Conservation (phyloP, 2,888 invertebrate genomes). For the Brachypterus glaber region DNA sequence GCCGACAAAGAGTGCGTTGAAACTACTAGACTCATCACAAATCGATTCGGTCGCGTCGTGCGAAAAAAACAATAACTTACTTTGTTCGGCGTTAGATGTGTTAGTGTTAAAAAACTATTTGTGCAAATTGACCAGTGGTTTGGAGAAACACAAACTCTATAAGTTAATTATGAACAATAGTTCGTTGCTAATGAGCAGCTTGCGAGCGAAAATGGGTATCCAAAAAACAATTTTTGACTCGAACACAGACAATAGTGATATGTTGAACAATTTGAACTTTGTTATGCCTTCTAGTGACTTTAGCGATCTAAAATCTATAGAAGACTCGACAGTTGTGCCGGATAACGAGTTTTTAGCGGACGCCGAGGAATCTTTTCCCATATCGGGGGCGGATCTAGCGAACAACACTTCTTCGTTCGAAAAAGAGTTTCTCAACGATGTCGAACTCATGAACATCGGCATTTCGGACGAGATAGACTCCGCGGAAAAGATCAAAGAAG, state of each 20-base stretch:
- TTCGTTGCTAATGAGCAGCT: conserved; percentile 49
- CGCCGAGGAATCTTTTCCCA: conserved; percentile 32
- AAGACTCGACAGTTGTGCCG: conserved; percentile 39
- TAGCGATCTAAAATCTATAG: conserved; percentile 60
- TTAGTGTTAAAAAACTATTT: too few species aligned
- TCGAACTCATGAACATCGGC: conserved; percentile 46
- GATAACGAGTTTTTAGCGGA: too few species aligned
- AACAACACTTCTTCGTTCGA: conserved; percentile 31
- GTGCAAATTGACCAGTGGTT: too few species aligned
- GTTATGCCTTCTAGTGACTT: conserved; percentile 32
- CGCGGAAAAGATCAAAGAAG: conserved; percentile 37
- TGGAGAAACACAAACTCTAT: too few species aligned
- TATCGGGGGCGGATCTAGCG: conserved; percentile 32
- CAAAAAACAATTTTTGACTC: conserved; percentile 47
- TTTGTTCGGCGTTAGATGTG: too few species aligned
- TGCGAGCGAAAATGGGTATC: conserved; percentile 42
- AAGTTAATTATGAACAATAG: conserved; percentile 47
- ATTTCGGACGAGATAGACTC: conserved; percentile 40
- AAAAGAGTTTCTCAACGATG: conserved; percentile 41
- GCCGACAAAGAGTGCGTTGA: too few species aligned
- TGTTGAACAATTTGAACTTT: conserved; percentile 46
- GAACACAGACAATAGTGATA: conserved; percentile 20
- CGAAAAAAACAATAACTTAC: too few species aligned
- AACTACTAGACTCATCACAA: too few species aligned
- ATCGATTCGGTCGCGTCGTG: too few species aligned